Percentiles rank a stretch among this genome's conserved stretches.
Conservation (phyloP, 2,888 invertebrate genomes). For the Temnothorax unifasciatus region DNA sequence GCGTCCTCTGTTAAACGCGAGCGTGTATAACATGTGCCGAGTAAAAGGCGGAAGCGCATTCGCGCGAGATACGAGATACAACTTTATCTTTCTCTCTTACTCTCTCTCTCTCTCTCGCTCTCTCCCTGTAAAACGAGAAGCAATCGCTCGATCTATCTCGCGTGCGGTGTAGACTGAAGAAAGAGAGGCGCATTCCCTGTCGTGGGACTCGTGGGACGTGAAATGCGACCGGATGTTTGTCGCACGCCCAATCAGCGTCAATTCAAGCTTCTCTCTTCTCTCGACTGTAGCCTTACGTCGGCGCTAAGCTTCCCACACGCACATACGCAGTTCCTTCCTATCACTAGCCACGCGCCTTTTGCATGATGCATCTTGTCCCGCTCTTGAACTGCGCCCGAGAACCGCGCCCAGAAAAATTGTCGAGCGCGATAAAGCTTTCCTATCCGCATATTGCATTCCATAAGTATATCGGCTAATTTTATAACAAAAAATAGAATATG, state of each 20-base stretch:
- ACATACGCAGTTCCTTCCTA: constrained; percentile 53
- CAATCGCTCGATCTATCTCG: constrained; percentile 30
- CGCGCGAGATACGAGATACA: constrained; percentile 5
- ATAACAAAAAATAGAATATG: not conserved
- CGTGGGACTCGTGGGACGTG: constrained; percentile 78
- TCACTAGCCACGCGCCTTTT: constrained; percentile 57
- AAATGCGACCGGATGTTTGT: constrained; percentile 82
- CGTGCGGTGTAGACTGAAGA: constrained; percentile 19
- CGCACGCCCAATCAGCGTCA: constrained; percentile 80
- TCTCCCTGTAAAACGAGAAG: constrained; percentile 18
- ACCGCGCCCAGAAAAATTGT: not conserved
- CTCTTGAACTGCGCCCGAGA: not conserved
- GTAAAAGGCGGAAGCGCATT: constrained; percentile 46
- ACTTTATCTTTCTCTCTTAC: not conserved
- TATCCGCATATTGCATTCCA: not conserved
- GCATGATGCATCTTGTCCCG: constrained; percentile 54
- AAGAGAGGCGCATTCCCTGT: constrained; percentile 65
- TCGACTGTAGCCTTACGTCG: constrained; percentile 61
- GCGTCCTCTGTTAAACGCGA: not conserved
- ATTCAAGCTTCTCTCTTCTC: constrained; percentile 76
- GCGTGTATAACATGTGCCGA: constrained; percentile 22
- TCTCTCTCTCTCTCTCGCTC: not conserved
- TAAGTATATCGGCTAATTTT: not conserved
- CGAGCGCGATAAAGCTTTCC: constrained; percentile 7
- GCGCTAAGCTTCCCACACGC: constrained; percentile 66